Conservation (phyloP, 1,140 invertebrate genomes). For the Orius laevigatus region DNA sequence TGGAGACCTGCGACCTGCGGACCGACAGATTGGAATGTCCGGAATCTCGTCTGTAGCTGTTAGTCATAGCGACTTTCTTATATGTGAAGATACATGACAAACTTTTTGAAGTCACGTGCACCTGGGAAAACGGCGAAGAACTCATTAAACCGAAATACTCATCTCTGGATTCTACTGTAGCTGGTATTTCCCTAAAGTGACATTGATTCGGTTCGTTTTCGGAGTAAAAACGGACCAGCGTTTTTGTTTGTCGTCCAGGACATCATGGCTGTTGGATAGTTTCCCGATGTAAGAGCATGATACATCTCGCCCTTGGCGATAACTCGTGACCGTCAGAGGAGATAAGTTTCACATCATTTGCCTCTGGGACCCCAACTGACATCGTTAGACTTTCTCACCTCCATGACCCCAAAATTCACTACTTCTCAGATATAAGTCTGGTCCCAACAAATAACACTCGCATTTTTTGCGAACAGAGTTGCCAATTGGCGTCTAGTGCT, state of each 20-base stretch:
- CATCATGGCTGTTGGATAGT: constrained; percentile 98
- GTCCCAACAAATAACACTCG: too few species aligned
- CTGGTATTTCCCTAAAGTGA: constrained; percentile 98
- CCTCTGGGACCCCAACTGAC: constrained; percentile 95
- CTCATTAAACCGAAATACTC: not conserved
- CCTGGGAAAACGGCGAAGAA: constrained; percentile 41
- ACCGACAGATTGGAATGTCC: constrained; percentile 94
- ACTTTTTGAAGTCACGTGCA: constrained; percentile 97
- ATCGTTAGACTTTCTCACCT: constrained; percentile 52
- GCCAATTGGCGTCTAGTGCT: too few species aligned
- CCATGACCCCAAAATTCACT: constrained; percentile 9
- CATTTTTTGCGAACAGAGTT: too few species aligned
- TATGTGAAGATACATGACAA: constrained; percentile 99
- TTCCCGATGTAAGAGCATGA: constrained; percentile 93
- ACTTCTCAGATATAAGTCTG: too few species aligned
- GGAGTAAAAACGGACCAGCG: constrained; percentile 92
- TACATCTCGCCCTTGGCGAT: constrained; percentile 97
- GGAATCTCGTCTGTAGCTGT: constrained; percentile 98
- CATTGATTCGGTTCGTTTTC: constrained; percentile 99
- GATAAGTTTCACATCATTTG: constrained; percentile 97
- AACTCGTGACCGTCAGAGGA: constrained; percentile 96
- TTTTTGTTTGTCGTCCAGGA: too few species aligned
- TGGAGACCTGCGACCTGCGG: constrained; percentile 90
- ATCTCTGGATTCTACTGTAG: constrained; percentile 37
- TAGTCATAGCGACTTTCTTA: constrained; percentile 97